phyloP scores from a whole-genome alignment of 2,888 invertebrate genomes.

The Calameuta filiformis region DNA sequence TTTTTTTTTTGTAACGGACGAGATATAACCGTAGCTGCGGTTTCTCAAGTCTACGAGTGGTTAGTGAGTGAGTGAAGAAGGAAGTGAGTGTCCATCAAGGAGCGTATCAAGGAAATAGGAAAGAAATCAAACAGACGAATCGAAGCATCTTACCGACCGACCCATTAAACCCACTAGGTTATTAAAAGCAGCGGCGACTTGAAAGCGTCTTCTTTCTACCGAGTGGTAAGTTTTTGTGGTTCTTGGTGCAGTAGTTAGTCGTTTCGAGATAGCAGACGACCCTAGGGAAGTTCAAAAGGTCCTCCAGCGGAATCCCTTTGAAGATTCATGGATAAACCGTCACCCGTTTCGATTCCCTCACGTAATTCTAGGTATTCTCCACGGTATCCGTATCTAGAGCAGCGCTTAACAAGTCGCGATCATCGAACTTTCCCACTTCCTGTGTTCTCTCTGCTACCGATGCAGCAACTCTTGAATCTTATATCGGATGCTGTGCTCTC shows the following conservation, averaged over 20 bases:
- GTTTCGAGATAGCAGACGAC: slow-evolving; percentile 11
- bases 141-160: background rate
- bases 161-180: background rate
- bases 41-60: background rate
- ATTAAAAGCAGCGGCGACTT: slow-evolving; percentile 33
- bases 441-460: background rate
- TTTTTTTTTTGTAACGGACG: background rate
- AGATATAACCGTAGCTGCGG: background rate
- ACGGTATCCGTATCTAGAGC: background rate
- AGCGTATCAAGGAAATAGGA: background rate
- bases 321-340: slow-evolving; percentile 13
- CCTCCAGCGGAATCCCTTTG: slow-evolving; percentile 35
- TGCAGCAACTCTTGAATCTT: background rate
- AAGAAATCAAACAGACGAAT: background rate
- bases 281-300: slow-evolving; percentile 17
- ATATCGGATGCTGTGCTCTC: background rate
- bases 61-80: background rate
- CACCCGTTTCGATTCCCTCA: background rate
- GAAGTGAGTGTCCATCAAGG: background rate
- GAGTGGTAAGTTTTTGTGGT: slow-evolving; percentile 39
- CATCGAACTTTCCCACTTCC: background rate
- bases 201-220: slow-evolving; percentile 31
- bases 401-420: background rate
- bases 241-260: background rate
- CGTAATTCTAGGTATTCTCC: background rate